Evolutionary conservation across 2,888 invertebrate genomes (phyloP).

Genomic region (Cabera pusaria): DNA sequence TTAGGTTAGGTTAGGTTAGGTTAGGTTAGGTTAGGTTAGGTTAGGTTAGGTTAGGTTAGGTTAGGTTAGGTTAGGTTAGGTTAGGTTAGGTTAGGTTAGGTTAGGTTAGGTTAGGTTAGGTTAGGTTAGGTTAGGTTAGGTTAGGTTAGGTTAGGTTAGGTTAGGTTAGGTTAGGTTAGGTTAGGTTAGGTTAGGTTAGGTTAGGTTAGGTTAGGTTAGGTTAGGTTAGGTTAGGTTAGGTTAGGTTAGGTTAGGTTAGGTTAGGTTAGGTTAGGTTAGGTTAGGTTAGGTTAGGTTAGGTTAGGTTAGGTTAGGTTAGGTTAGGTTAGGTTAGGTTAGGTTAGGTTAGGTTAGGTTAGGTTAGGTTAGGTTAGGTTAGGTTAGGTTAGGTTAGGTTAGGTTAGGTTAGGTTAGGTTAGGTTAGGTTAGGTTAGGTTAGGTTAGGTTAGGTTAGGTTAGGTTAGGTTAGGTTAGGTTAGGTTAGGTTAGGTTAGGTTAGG

Average conservation of each 20-base stretch:
- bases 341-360: constrained; percentile 27
- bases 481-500: constrained; percentile 4
- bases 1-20: constrained; percentile 6
- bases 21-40: constrained; percentile 13
- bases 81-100: constrained; percentile 14
- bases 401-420: constrained; percentile 7
- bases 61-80: constrained; percentile 13
- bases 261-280: constrained; percentile 6
- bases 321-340: constrained; percentile 26
- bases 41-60: constrained; percentile 14
- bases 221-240: constrained; percentile 11
- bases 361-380: constrained; percentile 31
- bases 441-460: no score
- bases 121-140: constrained; percentile 13
- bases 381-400: constrained; percentile 30
- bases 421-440: constrained; percentile 4
- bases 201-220: constrained; percentile 10
- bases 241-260: constrained; percentile 9
- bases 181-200: constrained; percentile 10
- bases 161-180: constrained; percentile 8
- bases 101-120: constrained; percentile 14
- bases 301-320: constrained; percentile 16
- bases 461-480: constrained; percentile 4
- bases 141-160: constrained; percentile 10
- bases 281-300: constrained; percentile 1